Conservation (phyloP, 2,888 invertebrate genomes). For the Dasysyrphus albostriatus region DNA sequence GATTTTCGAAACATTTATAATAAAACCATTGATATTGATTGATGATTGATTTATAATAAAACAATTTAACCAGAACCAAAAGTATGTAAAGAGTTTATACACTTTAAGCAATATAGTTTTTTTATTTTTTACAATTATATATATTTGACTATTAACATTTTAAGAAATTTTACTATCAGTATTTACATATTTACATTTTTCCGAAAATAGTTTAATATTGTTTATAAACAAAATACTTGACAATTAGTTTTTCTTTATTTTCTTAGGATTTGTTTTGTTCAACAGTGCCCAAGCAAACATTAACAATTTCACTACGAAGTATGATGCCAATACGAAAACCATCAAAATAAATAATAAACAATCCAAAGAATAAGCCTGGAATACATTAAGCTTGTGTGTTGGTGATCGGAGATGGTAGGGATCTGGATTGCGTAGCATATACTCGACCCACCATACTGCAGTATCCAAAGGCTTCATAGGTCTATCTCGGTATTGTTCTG, state of each 20-base stretch:
- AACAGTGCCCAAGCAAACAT: background rate
- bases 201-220: no score
- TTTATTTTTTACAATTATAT: no score
- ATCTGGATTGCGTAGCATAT: slow-evolving; percentile 85
- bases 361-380: slow-evolving; percentile 84
- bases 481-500: slow-evolving; percentile 84
- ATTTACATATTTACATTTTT: no score
- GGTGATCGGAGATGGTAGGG: slow-evolving; percentile 84
- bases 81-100: no score
- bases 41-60: no score
- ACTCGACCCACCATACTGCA: slow-evolving; percentile 87
- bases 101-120: no score
- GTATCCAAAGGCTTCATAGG: slow-evolving; percentile 85
- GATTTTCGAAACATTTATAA: no score
- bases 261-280: background rate
- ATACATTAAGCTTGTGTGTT: slow-evolving; percentile 83
- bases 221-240: no score
- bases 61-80: no score
- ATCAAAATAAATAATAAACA: slow-evolving; percentile 25
- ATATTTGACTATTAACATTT: no score
- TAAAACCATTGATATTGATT: no score
- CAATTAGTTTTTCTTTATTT: background rate
- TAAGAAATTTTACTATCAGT: no score
- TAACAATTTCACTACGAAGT: background rate
- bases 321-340: background rate